phyloP scores from a whole-genome alignment of 2,888 invertebrate species.

The Beris morrisii region DNA sequence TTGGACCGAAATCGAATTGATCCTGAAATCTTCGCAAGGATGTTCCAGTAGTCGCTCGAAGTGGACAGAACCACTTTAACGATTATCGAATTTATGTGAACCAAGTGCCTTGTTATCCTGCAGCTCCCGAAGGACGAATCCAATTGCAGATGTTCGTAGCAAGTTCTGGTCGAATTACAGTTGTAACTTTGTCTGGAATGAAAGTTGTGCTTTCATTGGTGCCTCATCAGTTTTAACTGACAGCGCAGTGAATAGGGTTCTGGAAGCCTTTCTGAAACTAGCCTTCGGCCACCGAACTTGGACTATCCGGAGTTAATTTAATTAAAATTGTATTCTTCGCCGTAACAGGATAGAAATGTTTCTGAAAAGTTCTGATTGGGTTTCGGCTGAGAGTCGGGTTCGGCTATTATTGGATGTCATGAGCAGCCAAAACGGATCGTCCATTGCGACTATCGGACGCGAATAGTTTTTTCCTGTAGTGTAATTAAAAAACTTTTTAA shows the following conservation, averaged over 20 bases:
- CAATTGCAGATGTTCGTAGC: too few relatives aligned
- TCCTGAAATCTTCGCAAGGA: too few relatives aligned
- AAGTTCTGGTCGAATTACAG: neutral
- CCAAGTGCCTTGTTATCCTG: too few relatives aligned
- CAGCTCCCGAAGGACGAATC: too few relatives aligned
- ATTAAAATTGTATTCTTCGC: constrained; percentile 28
- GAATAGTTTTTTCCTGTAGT: too few relatives aligned
- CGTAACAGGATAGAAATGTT: constrained; percentile 9
- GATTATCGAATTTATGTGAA: too few relatives aligned
- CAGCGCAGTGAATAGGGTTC: constrained; percentile 4
- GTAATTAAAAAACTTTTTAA: too few relatives aligned
- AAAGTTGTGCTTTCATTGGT: constrained; percentile 8
- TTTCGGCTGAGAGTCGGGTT: constrained; percentile 22
- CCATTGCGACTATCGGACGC: neutral
- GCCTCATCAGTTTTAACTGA: constrained; percentile 7
- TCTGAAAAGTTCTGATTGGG: constrained; percentile 31
- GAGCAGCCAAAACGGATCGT: constrained; percentile 7
- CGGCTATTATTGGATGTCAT: constrained; percentile 26
- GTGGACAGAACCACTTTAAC: too few relatives aligned
- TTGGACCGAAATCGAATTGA: too few relatives aligned
- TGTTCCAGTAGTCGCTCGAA: too few relatives aligned
- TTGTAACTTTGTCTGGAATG: neutral
- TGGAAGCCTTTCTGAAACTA: neutral
- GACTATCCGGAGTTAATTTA: constrained; percentile 22
- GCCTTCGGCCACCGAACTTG: constrained; percentile 6